Conservation (phyloP, 1,140 invertebrate species). For the Oreohelix idahoensis region DNA sequence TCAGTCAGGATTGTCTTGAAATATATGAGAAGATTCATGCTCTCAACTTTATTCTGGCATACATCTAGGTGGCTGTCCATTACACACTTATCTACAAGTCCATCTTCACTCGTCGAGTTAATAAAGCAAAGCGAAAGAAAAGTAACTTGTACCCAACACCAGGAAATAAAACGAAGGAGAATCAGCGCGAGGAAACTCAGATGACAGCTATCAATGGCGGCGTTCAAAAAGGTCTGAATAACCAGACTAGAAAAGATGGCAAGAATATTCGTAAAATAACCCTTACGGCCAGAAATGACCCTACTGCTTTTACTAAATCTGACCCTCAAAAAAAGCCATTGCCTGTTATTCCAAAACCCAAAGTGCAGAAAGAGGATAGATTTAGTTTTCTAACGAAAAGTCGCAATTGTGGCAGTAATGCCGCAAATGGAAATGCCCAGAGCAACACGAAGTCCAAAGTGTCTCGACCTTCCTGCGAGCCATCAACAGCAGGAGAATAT, state of each 20-base stretch:
- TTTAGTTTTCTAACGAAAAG: background rate
- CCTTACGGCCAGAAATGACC: constrained; percentile 18
- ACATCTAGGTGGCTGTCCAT: constrained; percentile 43
- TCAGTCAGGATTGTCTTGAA: constrained; percentile 35
- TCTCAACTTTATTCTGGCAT: constrained; percentile 39
- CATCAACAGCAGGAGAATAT: too few species aligned
- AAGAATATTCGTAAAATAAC: constrained; percentile 7
- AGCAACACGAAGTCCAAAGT: too few species aligned
- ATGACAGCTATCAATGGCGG: constrained; percentile 39
- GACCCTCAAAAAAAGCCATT: background rate
- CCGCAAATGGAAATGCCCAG: background rate
- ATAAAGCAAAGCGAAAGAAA: constrained; percentile 47
- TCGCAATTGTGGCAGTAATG: background rate
- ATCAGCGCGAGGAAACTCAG: constrained; percentile 35
- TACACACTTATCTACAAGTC: constrained; percentile 52
- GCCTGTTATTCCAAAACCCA: background rate
- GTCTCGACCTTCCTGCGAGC: too few species aligned
- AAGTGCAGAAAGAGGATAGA: background rate
- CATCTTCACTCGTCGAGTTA: constrained; percentile 44
- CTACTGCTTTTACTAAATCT: background rate
- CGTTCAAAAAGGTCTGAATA: constrained; percentile 16
- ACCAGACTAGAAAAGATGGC: constrained; percentile 5
- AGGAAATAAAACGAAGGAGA: constrained; percentile 6
- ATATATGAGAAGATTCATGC: constrained; percentile 45
- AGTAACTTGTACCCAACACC: constrained; percentile 44